Conservation (phyloP, 2,797 vertebrate genomes). For the Rallus crepitans region DNA sequence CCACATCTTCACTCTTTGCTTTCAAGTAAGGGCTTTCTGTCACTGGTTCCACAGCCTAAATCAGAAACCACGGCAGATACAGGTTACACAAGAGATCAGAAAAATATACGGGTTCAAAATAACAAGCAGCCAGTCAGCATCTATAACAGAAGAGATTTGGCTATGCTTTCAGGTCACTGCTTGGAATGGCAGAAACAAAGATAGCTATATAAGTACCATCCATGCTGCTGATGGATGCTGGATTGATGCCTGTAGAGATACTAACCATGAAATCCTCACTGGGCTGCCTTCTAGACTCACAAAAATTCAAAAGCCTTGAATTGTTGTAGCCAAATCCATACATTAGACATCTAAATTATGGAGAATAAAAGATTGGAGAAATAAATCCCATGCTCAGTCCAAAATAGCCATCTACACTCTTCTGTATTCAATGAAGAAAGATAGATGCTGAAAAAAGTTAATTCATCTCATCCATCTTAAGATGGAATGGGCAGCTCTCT, state of each 20-base stretch:
- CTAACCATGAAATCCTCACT: background rate
- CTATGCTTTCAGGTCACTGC: background rate
- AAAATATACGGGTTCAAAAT: background rate
- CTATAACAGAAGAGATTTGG: background rate
- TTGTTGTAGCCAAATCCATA: background rate
- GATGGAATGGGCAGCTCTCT: background rate
- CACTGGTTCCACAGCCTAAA: background rate
- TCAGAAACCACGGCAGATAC: background rate
- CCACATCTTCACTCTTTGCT: background rate
- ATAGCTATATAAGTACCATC: background rate
- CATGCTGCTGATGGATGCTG: background rate
- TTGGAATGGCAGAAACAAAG: background rate
- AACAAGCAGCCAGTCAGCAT: background rate
- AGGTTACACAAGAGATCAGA: accelerated
- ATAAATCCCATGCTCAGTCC: background rate
- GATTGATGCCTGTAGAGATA: background rate
- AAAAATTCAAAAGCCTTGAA: background rate
- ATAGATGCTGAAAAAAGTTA: background rate
- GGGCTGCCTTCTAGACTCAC: background rate
- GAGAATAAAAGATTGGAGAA: background rate
- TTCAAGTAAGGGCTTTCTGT: background rate
- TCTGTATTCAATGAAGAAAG: background rate
- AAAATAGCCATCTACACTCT: background rate
- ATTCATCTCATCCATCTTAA: background rate
- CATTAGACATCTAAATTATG: background rate